Evolutionary conservation across 2,888 invertebrate genomes (phyloP), one percentile per base, ranked within the genome.

Genomic region (Chrysolina oricalcia): DNA sequence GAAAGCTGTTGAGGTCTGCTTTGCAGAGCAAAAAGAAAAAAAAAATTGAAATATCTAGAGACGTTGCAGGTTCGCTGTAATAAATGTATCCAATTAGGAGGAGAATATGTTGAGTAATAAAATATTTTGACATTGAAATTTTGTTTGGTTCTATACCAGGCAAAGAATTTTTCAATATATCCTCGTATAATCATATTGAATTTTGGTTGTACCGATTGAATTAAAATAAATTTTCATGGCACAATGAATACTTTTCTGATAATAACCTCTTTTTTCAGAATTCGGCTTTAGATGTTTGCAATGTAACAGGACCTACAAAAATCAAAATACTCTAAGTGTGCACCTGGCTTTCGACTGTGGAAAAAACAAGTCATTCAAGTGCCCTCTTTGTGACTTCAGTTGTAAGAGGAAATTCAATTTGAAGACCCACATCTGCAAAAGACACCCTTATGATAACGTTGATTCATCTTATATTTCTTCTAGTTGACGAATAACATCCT

Each of bases 341-440:
- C 83, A 83, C 69, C 48, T 76, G 15, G 73, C 68, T 1, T 78
- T 80, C 41, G 83, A 83, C 68, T 83, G 83, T 53, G 80, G 81
- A n/a, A 81, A 80, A 70, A 75, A 71, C 17, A 72, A 72, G 53
- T 56, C 35, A 10, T 80, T 76, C 56, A 41, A 53, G 9, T 82
- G 82, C 35, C 21, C 15, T 0, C 70, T 62, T 43, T 81, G 81
- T 68, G 48, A 48, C 17, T 68, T 59, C n/a, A 63, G 56, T 10
- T 81, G 79, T 64, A 80, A 67, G 50, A 69, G 81, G 48, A 80
- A 79, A 46, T 72, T 75, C 41, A 75, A 79, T 50, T 41, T 79
- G n/a, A 73, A 77, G 64, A 74, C 75, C 15, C 79, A 79, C 41
- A 75, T 79, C 63, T 62, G 23, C 53, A 72, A 72, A 46, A 77